Evolutionary conservation across 1,140 invertebrate genomes (phyloP), one percentile per base, ranked within the genome.

Genomic region (Drosophila eugracilis): DNA sequence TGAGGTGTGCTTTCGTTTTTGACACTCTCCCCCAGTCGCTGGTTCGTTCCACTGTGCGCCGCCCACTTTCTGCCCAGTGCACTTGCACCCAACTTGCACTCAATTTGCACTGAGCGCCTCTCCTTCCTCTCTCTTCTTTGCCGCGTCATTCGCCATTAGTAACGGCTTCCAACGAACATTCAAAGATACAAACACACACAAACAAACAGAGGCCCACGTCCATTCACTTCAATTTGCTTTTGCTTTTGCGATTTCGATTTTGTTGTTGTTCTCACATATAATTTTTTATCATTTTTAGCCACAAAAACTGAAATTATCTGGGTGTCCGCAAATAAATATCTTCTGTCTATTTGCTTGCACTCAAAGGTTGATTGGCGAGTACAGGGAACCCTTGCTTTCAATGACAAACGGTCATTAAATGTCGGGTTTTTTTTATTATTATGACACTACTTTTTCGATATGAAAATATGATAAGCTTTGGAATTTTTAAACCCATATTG

Each of bases 291-390:
- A 55, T 76, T 71, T 75, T 62, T 15, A 45, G 36, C 42, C 70
- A 62, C 52, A 28, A 49, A 39, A 19, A 39, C 41, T 75, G 52
- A 67, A 85, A 72, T 75, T 67, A 81, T 55, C 69, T 74, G 15
- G 6, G 42, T 54, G 21, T 52, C 37, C 24, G 36, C 42, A 36
- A 41, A 48, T 28, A 71, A 71, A 53, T 69, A 66, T 67, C 41
- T 58, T 58, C 59, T 57, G 15, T 62, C 41, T 81, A 69, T 84
- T 84, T 79, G 45, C 66, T 67, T 85, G 80, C 55, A 83, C 78
- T 45, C 6, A 77, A 49, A 41, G 15, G 57, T 52, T 54, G 63
- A 66, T 39, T 37, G 63, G 36, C 22, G 62, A 26, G 45, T 69
- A 69, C 65, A 69, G 65, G 62, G n/a, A 69, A 44, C 44, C 62